Percentiles rank a stretch among this genome's conserved stretches.
Conservation (phyloP, 2,888 invertebrate genomes). For the Gryllus longicercus region DNA sequence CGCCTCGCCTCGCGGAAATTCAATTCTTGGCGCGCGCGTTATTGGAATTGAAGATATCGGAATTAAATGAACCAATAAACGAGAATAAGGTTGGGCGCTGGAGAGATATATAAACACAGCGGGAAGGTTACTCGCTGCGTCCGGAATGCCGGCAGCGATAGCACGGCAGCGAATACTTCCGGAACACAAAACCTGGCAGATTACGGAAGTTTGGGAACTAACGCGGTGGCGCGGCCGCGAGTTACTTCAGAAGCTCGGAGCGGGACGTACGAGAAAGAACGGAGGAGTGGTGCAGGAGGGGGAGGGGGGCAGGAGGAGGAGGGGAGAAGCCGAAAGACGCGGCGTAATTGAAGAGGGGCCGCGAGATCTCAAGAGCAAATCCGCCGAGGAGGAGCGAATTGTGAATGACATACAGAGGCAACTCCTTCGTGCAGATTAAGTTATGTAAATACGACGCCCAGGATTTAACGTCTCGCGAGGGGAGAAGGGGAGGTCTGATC, state of each 20-base stretch:
- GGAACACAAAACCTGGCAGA: not conserved
- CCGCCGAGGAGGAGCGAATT: no score
- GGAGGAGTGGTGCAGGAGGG: not conserved
- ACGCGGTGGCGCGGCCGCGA: not conserved
- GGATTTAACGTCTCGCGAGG: no score
- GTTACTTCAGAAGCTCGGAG: not conserved
- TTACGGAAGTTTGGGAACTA: not conserved
- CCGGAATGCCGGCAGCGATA: not conserved
- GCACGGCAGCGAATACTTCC: not conserved
- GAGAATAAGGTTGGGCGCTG: not conserved
- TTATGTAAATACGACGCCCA: no score
- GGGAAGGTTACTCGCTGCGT: not conserved
- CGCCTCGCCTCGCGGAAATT: constrained; percentile 6
- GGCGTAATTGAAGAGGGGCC: not conserved
- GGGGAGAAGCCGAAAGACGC: not conserved
- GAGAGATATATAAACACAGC: not conserved
- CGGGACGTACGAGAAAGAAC: not conserved
- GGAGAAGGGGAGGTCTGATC: no score
- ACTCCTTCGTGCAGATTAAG: no score
- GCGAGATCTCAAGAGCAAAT: not conserved
- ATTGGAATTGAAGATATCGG: constrained; percentile 3
- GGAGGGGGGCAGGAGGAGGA: not conserved
- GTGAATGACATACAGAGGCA: no score
- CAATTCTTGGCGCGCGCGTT: not conserved
- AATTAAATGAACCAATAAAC: constrained; percentile 17